Evolutionary conservation across 2,888 invertebrate genomes (phyloP).

Genomic region (Ephialtes manifestator): DNA sequence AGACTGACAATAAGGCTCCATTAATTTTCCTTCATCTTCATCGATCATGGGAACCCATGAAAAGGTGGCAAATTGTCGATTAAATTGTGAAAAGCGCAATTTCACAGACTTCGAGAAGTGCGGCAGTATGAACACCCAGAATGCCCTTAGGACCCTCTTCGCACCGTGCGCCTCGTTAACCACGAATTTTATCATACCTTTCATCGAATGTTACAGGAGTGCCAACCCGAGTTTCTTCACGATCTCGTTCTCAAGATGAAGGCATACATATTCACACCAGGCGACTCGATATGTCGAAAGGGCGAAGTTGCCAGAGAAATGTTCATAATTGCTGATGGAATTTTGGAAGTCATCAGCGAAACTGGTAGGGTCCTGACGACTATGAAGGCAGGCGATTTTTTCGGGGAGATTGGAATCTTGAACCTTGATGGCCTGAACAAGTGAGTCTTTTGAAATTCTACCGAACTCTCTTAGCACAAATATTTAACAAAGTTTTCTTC

Average conservation of each 20-base stretch:
- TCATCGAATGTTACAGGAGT: slow-evolving; percentile 90
- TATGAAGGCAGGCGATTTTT: slow-evolving; percentile 99
- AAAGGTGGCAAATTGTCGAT: slow-evolving; percentile 27
- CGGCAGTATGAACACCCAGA: neutral
- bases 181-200: neutral
- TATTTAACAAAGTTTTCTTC: neutral
- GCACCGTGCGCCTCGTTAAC: neutral
- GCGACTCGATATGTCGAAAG: slow-evolving; percentile 98
- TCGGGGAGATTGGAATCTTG: slow-evolving; percentile 98
- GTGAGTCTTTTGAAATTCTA: slow-evolving; percentile 87
- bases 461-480: neutral
- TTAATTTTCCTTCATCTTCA: neutral
- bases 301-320: slow-evolving; percentile 98
- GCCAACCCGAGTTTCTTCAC: slow-evolving; percentile 98
- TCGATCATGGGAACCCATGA: neutral
- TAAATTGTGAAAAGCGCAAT: slow-evolving; percentile 10
- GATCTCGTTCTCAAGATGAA: slow-evolving; percentile 99
- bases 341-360: slow-evolving; percentile 97
- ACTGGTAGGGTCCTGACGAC: slow-evolving; percentile 96
- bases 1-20: neutral
- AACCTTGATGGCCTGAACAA: slow-evolving; percentile 98
- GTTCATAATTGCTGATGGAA: slow-evolving; percentile 99
- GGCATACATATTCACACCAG: slow-evolving; percentile 99
- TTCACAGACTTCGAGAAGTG: neutral
- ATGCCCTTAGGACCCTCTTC: neutral